Evolutionary conservation across 2,113 vertebrate species (phyloP).

Genomic region (Pipra filicauda): DNA sequence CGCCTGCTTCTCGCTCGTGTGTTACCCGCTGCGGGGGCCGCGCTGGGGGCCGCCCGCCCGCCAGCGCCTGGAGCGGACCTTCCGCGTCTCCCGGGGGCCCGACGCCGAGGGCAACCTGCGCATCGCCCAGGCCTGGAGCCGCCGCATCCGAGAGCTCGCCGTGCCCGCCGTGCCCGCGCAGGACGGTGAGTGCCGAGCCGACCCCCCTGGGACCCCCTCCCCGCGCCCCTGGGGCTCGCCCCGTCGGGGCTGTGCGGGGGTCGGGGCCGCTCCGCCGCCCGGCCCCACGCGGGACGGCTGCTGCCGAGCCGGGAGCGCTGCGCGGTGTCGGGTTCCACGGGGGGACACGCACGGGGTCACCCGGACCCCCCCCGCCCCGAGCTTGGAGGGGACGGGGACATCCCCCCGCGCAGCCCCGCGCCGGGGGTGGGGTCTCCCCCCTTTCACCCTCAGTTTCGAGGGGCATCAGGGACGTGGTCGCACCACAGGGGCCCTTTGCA

Average conservation of each 20-base stretch:
- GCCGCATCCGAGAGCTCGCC: slow-evolving; percentile 32
- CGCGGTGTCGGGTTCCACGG: background rate
- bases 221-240: background rate
- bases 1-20: slow-evolving; percentile 51
- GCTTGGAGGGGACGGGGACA: background rate
- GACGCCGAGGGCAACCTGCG: slow-evolving; percentile 34
- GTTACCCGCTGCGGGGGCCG: slow-evolving; percentile 26
- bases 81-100: background rate
- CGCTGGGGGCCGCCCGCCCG: slow-evolving; percentile 19
- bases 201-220: background rate
- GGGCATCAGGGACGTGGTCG: background rate
- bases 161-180: background rate
- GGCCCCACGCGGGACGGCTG: background rate
- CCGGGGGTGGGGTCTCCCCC: background rate
- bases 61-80: slow-evolving; percentile 37
- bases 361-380: background rate
- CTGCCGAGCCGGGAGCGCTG: background rate
- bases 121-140: slow-evolving; percentile 45
- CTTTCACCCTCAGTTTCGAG: background rate
- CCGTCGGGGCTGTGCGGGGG: background rate
- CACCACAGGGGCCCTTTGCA: background rate
- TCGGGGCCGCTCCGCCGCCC: background rate
- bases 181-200: slow-evolving; percentile 7
- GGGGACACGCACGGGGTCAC: background rate
- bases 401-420: background rate